Evolutionary conservation across 2,113 vertebrate species (phyloP), one percentile per base, ranked within the genome.

Genomic region (Danionella cerebrum): DNA sequence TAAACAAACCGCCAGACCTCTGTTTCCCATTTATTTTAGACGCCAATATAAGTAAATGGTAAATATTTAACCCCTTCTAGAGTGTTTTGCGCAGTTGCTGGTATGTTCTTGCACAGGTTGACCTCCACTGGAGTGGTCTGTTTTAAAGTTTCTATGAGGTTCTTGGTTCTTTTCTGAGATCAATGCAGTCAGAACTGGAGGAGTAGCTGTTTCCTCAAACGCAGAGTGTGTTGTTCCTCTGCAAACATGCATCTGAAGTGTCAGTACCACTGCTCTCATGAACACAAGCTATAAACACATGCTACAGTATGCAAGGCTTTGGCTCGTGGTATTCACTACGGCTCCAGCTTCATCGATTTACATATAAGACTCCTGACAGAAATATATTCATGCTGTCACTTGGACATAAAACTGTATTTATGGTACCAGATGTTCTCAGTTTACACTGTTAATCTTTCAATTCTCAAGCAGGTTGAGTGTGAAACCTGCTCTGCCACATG

Each of bases 371-470:
- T 16, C n/a, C 25, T 55, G 71, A 50, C 48, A 44, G 53, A 29
- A 58, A 29, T 18, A 1, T 33, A 24, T 65, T 62, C 5, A 25
- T 44, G 18, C 58, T 64, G 51, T 73, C 42, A 58, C 33, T 65
- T 38, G 22, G 22, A 21, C 47, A 54, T 42, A 42, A 47, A 22
- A 22, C 25, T 57, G n/a, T 58, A 39, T 73, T 69, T 73, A 73
- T 51, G 51, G 39, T 33, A 18, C 65, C 58, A 57, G 58, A 64
- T 69, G 65, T 41, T 57, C 39, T 25, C 42, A 18, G 38, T 14
- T 27, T 39, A 13, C 31, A 9, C 27, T 16, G 24, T 62, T 45
- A 47, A 42, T 47, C 25, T 51, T 39, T 50, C 18, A 52, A 21
- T 52, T 69, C 35, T 50, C 3, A 18, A 29, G 21, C 36, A 13